Percentiles rank a stretch among this genome's conserved stretches.
phyloP scores from a whole-genome alignment of 2,797 vertebrate species.

The Alosa sapidissima region DNA sequence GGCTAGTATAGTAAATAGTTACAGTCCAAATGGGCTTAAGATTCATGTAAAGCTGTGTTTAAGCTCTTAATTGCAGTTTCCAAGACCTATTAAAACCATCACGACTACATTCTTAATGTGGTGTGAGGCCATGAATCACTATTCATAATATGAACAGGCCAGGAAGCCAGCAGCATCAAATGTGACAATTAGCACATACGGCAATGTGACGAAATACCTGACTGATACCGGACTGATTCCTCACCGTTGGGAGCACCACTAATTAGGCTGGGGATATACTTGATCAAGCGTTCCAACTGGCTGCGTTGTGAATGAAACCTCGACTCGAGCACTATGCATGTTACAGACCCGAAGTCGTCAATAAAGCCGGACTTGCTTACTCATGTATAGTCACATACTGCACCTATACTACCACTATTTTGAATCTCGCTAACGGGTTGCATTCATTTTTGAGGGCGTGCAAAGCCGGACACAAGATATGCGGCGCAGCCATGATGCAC shows the following conservation, averaged over 20 bases:
- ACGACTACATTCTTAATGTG: not conserved
- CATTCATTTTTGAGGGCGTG: no score
- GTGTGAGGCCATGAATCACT: not conserved
- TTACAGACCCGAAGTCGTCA: no score
- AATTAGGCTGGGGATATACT: not conserved
- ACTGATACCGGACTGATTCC: no score
- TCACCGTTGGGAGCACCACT: not conserved
- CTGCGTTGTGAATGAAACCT: no score
- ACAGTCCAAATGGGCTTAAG: not conserved
- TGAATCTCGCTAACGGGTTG: no score
- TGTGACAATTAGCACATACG: not conserved
- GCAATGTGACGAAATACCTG: not conserved
- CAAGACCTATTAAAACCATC: not conserved
- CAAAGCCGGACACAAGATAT: no score
- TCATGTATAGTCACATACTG: no score
- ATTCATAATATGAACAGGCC: not conserved
- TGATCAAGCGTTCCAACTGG: no score
- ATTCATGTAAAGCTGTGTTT: not conserved
- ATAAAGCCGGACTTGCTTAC: no score
- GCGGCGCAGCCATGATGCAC: no score
- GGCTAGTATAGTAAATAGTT: not conserved
- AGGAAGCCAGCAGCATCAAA: not conserved
- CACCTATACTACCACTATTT: no score
- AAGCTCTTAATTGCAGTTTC: not conserved
- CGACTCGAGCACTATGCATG: no score